These are phyloP conservation scores for Danaus melanippus DNA, from an alignment of 1,140 invertebrate genomes.

Conservation along the genomic window DNA sequence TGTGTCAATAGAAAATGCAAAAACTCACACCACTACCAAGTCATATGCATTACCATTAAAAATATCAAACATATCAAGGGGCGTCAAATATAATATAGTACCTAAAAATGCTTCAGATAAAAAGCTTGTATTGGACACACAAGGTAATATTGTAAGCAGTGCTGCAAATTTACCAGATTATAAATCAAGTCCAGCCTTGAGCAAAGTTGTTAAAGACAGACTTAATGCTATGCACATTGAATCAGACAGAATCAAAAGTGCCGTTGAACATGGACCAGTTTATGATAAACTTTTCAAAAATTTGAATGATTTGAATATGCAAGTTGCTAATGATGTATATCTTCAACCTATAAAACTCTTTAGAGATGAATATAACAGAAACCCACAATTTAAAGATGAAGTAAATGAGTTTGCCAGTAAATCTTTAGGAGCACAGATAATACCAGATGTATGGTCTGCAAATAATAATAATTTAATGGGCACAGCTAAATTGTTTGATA, in stretches of 20 bases:
- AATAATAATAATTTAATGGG: constrained; percentile 64
- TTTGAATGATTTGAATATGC: constrained; percentile 69
- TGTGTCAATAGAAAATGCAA: constrained; percentile 58
- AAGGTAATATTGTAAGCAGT: constrained; percentile 68
- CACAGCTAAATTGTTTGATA: constrained; percentile 52
- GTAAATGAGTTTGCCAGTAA: constrained; percentile 70
- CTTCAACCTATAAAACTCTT: constrained; percentile 72
- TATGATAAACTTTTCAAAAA: constrained; percentile 73
- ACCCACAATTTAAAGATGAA: constrained; percentile 72
- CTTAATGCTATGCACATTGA: constrained; percentile 70
- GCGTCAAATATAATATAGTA: constrained; percentile 66
- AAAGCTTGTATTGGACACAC: constrained; percentile 63
- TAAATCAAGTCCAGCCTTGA: constrained; percentile 63
- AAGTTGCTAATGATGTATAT: constrained; percentile 69
- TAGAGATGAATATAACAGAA: constrained; percentile 69
- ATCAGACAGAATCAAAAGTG: constrained; percentile 72
- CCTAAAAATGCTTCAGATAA: constrained; percentile 70
- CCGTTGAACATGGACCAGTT: constrained; percentile 73
- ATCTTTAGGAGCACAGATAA: constrained; percentile 63
- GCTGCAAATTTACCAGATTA: constrained; percentile 67
- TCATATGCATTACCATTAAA: constrained; percentile 68
- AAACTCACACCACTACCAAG: constrained; percentile 53
- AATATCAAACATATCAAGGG: constrained; percentile 63
- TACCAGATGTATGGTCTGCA: constrained; percentile 53
- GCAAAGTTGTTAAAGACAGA: constrained; percentile 67